Evolutionary conservation across 2,888 invertebrate genomes (phyloP), one percentile per base, ranked within the genome.

Genomic region (Cyclophora punctaria): DNA sequence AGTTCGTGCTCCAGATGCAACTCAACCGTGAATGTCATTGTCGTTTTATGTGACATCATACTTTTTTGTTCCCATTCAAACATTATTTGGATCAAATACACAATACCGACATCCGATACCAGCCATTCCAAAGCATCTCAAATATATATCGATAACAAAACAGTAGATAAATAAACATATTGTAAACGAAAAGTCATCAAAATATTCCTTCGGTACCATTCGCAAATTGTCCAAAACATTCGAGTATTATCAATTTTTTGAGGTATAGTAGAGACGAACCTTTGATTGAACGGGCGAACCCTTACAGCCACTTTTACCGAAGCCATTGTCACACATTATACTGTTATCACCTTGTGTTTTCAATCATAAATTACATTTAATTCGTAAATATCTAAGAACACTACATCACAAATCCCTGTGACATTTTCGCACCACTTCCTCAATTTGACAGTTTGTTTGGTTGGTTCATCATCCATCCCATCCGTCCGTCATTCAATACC

Each of bases 281-380:
- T 95, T 87, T 94, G 92, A 89, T 95, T 96, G 87, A 96, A 95
- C 83, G 96, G 96, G 79, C 96, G 93, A 85, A 96, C 95, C 90
- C 96, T 92, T 68, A 96, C 96, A 73, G 96, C 96, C 78, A 96
- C 96, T 91, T 96, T 96, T 73, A 97, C 94, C 69, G 96, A 96
- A 76, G 96, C 96, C 96, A 96, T 96, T 84, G 74, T 89, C 78
- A 82, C 83, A 80, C 89, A 88, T 89, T 87, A 88, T 89, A 81
- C 79, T 78, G 67, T 75, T 66, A 80, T 73, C 50, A 71, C 66
- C 66, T 69, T 67, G 60, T 61, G 20, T 66, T 69, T 69, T 68
- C 67, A 68, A 66, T 59, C 67, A 69, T 71, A 76, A 77, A 77
- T 74, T 76, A 78, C 76, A 80, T 81, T 64, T 72, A 37, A 79